Base-by-base conservation (phyloP, 1,140 invertebrate genomes). In the Brachionus paranguensis region DNA sequence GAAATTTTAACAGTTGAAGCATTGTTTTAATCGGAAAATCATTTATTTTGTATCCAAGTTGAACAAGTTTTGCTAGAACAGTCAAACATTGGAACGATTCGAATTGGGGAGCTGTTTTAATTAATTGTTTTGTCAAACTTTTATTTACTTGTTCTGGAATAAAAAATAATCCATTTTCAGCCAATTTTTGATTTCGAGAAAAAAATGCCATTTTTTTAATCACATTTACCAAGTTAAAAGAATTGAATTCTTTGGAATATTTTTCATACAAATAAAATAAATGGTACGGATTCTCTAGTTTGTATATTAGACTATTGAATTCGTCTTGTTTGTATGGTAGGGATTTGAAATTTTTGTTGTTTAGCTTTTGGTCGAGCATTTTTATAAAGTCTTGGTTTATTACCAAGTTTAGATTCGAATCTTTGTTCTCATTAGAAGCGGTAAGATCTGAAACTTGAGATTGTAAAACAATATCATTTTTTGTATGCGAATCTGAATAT, bases 31-130 rank as follows among this genome's bases (percentile, higher is more conserved):
- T 20, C 27, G 78, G 33, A 12, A 12, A 47, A 68, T 68, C 64
- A 24, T 81, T 64, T 64, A 81, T 64, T 20, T 37, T 47, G 43
- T 64, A 68, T 11, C 78, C 78, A 45, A 81, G 33, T 10, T 43
- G 14, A 20, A 12, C 17, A 7, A 81, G 29, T 20, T 68, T 81
- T 27, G 53, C 14, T 17, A 64, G 29, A 64, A 60, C n/a, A 27
- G 10, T 68, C 20, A 81, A 81, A 33, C 78, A 81, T 3, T 81
- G 37, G 41, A 81, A 60, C 17, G 78, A 55, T 81, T 81, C 78
- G 8, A 81, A 41, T 4, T 81, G 53, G 37, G 78, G 37, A 24
- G 3, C 37, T 11, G 12, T 43, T 47, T 81, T 81, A 12, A 81
- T 43, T 45, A 81, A 10, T 12, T 68, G 64, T 20, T 60, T 81